Evolutionary conservation across 2,888 invertebrate genomes (phyloP).

Genomic region (Rhamphomyia laevipes): DNA sequence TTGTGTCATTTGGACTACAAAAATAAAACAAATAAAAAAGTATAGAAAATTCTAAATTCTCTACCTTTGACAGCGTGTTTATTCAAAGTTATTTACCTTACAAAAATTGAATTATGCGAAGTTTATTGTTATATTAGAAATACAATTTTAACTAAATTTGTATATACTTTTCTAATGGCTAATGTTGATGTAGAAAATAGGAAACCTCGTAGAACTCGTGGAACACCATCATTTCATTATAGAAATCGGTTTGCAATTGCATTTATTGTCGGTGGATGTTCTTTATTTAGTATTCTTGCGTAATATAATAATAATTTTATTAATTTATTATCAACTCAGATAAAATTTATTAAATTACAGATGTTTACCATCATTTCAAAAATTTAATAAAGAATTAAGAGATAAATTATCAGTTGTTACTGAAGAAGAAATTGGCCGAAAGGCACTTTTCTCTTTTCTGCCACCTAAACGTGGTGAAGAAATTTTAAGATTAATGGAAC

Average conservation of each 20-base stretch:
- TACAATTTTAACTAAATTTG: too few species aligned
- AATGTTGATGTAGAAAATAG: slow-evolving; percentile 45
- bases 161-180: slow-evolving; percentile 14
- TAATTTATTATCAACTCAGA: background rate
- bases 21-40: too few species aligned
- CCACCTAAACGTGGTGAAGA: slow-evolving; percentile 20
- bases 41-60: too few species aligned
- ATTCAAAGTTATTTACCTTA: too few species aligned
- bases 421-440: slow-evolving; percentile 26
- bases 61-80: too few species aligned
- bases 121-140: too few species aligned
- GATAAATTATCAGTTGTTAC: slow-evolving; percentile 11
- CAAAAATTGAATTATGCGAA: too few species aligned
- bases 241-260: slow-evolving; percentile 44
- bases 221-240: slow-evolving; percentile 48
- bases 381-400: slow-evolving; percentile 20
- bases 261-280: slow-evolving; percentile 33
- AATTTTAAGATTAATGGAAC: slow-evolving; percentile 24
- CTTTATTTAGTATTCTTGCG: slow-evolving; percentile 25
- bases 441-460: slow-evolving; percentile 21
- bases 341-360: slow-evolving; percentile 16
- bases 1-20: too few species aligned
- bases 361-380: slow-evolving; percentile 23
- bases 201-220: slow-evolving; percentile 53
- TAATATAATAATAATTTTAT: slow-evolving; percentile 13